phyloP scores from a whole-genome alignment of 2,113 vertebrate species.

The Lagopus leucura region DNA sequence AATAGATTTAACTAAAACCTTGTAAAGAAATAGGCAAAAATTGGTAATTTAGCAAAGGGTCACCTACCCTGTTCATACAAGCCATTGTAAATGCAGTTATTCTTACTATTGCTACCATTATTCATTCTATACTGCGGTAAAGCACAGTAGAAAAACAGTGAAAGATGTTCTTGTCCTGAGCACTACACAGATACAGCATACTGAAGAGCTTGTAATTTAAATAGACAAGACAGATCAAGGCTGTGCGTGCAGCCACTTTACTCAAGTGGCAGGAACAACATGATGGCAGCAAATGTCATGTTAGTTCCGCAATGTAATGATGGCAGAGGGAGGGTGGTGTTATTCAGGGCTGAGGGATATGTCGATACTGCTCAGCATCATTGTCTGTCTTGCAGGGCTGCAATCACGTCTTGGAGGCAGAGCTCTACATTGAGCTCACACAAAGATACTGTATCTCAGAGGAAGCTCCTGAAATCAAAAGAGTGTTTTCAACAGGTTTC shows the following conservation, averaged over 20 bases:
- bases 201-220: not conserved
- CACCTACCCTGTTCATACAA: not conserved
- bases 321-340: not conserved
- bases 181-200: no score
- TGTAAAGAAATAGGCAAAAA: not conserved
- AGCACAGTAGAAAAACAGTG: not conserved
- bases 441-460: not conserved
- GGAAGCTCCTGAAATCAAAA: not conserved
- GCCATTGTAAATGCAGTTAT: not conserved
- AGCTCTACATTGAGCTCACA: not conserved
- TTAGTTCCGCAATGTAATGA: accelerated
- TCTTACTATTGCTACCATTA: not conserved
- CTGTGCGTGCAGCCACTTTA: not conserved
- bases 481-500: not conserved
- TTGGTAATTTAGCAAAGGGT: not conserved
- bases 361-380: not conserved
- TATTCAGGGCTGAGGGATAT: accelerated
- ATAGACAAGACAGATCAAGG: not conserved
- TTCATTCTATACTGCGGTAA: not conserved
- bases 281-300: accelerated
- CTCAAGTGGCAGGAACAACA: not conserved
- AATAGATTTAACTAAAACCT: not conserved
- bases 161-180: not conserved
- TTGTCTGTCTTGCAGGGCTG: accelerated
- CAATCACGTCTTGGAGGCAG: not conserved